Base-by-base conservation (phyloP, 2,113 vertebrate genomes). In the Tenebrosternarchus preto region DNA sequence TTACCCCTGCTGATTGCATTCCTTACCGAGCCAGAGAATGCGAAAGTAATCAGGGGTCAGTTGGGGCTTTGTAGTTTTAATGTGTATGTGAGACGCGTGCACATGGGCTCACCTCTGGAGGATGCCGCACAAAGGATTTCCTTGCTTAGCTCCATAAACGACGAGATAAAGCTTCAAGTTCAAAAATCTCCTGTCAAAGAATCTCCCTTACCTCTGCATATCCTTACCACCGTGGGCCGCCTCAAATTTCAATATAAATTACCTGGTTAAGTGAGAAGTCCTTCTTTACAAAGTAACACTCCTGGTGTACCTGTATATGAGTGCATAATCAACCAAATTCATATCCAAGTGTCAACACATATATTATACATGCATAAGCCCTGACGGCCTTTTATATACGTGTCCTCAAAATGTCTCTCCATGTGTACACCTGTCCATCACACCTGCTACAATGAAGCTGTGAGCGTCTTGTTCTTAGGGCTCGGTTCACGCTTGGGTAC, bases 391-490 rank as follows among this genome's bases (percentile, higher is more conserved):
- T 71, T 50, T 5, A 69, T 73, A 64, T 82, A 74, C 71, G 80
- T 86, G 82, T 82, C 83, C 55, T 9, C 83, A 86, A 86, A 82
- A 84, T 81, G 70, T 82, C 81, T 85, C 15, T 71, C 73, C 77
- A 24, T 29, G 68, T 24, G 46, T 11, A 17, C 71, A 16, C n/a
- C 60, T 61, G 25, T 31, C 33, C 24, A 36, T 86, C 57, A 79
- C 85, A 90, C 87, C 66, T 83, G 83, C 39, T 83, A 92, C 90
- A 92, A 90, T 90, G 82, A 86, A 86, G 88, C 89, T 19, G 82
- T 88, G 83, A 39, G 43, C 57, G 85, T 80, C 80, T 82, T 75
- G 83, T 89, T 89, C 83, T 85, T 33, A 15, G 46, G 24, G 46
- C 56, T 39, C 50, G 9, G 56, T 80, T 73, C 70, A 73, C 6